Conservation (phyloP, 2,113 vertebrate genomes). For the Sigmodon hispidus region DNA sequence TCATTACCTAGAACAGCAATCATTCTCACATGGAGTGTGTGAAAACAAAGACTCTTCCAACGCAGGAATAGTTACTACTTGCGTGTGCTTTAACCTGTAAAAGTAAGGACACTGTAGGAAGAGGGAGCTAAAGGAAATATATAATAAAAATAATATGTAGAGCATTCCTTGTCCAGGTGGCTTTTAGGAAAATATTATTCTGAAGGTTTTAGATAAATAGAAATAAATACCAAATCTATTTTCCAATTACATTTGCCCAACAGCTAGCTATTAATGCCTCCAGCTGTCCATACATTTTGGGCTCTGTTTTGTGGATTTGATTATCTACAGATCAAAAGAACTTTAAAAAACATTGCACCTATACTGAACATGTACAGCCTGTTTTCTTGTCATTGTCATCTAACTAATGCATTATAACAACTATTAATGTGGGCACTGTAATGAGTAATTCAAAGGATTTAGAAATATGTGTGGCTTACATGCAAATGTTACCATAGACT, state of each 20-base stretch:
- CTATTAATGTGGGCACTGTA: not conserved
- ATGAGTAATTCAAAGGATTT: not conserved
- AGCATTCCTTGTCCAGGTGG: not conserved
- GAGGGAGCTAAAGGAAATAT: not conserved
- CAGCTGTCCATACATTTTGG: not conserved
- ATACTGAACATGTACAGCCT: not conserved
- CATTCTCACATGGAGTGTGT: not conserved
- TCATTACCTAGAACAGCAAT: not conserved
- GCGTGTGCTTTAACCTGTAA: slow-evolving; percentile 50
- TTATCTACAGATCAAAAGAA: not conserved
- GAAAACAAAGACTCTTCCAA: slow-evolving; percentile 17
- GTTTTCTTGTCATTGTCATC: not conserved
- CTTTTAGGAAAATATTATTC: not conserved
- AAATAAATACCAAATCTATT: slow-evolving; percentile 35
- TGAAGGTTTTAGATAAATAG: slow-evolving; percentile 1
- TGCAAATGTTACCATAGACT: not conserved
- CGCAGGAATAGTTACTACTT: not conserved
- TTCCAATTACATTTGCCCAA: slow-evolving; percentile 8
- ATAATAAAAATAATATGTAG: not conserved
- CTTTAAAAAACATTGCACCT: not conserved
- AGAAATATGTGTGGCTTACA: not conserved
- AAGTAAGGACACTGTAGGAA: slow-evolving; percentile 11
- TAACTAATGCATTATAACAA: not conserved
- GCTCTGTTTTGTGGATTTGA: not conserved
- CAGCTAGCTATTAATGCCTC: not conserved